phyloP scores from a whole-genome alignment of 2,113 vertebrate genomes.

The Mesitornis unicolor region DNA sequence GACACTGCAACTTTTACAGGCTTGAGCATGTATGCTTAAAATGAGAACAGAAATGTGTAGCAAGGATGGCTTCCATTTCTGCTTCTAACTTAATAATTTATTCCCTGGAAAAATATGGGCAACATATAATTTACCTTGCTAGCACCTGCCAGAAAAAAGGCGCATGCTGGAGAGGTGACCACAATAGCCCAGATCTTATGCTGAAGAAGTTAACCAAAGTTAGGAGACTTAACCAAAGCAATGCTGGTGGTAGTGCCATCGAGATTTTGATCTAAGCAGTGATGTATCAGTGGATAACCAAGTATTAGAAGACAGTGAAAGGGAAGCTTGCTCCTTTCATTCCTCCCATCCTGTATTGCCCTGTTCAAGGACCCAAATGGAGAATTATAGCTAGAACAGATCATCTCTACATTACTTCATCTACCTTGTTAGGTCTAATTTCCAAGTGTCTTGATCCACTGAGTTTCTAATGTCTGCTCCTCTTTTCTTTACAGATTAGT shows the following conservation, averaged over 20 bases:
- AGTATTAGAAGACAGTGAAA: neutral
- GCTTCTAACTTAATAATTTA: neutral
- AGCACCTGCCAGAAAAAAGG: neutral
- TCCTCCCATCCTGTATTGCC: neutral
- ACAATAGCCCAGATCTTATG: neutral
- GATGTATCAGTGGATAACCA: fast-evolving
- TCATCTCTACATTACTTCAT: neutral
- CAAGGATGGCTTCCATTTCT: neutral
- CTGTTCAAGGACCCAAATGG: neutral
- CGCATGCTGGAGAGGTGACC: neutral
- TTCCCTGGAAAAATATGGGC: neutral
- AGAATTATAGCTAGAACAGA: neutral
- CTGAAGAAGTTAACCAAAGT: neutral
- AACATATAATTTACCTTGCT: neutral
- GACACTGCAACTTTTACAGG: neutral
- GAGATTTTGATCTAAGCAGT: neutral
- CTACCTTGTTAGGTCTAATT: neutral
- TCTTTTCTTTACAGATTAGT: neutral
- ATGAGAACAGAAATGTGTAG: neutral
- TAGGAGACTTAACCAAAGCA: neutral
- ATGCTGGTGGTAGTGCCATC: neutral
- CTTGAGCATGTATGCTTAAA: neutral
- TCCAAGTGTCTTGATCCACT: neutral
- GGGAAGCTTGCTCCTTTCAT: neutral
- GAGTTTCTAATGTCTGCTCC: neutral